These are phyloP conservation scores for Palythoa heliodiscus DNA, from an alignment of 92 coral and sea anemone genomes.

Conservation along the genomic window DNA sequence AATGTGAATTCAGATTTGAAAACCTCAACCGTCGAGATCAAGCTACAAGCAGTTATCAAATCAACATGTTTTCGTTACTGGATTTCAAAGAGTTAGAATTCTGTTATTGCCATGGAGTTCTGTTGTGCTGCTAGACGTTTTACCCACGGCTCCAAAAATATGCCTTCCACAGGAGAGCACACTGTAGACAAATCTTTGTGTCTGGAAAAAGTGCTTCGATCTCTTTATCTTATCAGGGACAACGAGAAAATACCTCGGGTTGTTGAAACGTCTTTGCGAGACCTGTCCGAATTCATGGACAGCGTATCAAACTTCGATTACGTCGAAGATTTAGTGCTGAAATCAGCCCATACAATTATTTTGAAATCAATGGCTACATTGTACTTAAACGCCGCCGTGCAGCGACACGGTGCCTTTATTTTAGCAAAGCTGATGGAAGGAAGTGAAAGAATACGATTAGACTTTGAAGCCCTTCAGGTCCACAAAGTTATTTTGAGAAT, in stretches of 20 bases:
- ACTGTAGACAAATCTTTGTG: slow-evolving; percentile 16
- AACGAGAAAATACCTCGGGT: slow-evolving; percentile 62
- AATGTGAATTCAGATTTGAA: neutral
- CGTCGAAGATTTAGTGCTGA: slow-evolving; percentile 43
- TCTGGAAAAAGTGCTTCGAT: slow-evolving; percentile 44
- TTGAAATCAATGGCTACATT: slow-evolving; percentile 55
- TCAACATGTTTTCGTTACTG: neutral
- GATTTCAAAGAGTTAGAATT: neutral
- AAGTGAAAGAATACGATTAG: slow-evolving; percentile 43
- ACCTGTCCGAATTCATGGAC: slow-evolving; percentile 65
- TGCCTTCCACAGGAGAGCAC: slow-evolving; percentile 4
- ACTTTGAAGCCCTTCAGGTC: slow-evolving; percentile 41
- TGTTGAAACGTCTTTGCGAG: slow-evolving; percentile 59
- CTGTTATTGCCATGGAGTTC: slow-evolving; percentile 9
- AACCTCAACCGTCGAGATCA: neutral
- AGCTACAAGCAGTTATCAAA: neutral
- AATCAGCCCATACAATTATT: slow-evolving; percentile 55
- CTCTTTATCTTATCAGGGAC: slow-evolving; percentile 50
- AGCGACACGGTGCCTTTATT: slow-evolving; percentile 62
- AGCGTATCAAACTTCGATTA: slow-evolving; percentile 35
- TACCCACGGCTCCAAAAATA: neutral
- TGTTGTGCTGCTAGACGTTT: slow-evolving; percentile 11
- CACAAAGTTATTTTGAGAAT: slow-evolving; percentile 51
- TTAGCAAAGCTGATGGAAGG: slow-evolving; percentile 63
- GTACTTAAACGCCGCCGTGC: slow-evolving; percentile 55